Conservation (phyloP, 2,888 invertebrate genomes). For the Megamerina dolium region DNA sequence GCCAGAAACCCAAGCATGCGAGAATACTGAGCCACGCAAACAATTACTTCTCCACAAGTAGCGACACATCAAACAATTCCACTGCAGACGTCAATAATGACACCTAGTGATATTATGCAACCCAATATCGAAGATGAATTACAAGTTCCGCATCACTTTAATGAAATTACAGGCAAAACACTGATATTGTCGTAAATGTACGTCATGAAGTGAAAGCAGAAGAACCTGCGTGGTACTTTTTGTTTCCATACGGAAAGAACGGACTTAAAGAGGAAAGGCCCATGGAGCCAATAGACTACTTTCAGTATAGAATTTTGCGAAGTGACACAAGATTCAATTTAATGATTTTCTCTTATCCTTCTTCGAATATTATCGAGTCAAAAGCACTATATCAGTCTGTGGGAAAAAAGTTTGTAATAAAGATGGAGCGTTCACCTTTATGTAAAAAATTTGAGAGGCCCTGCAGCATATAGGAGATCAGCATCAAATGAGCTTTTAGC, state of each 20-base stretch:
- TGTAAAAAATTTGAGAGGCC: slow-evolving; percentile 26
- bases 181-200: neutral
- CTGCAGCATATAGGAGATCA: slow-evolving; percentile 23
- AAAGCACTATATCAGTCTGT: slow-evolving; percentile 7
- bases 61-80: neutral
- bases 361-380: slow-evolving; percentile 7
- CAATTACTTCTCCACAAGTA: too few species aligned
- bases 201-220: neutral
- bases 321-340: slow-evolving; percentile 1
- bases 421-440: slow-evolving; percentile 24
- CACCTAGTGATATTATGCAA: neutral
- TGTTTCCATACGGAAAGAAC: neutral
- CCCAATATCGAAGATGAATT: neutral
- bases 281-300: neutral
- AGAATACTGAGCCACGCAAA: too few species aligned
- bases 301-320: neutral
- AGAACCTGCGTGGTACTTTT: neutral
- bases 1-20: slow-evolving; percentile 3
- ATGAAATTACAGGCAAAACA: neutral
- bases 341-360: neutral
- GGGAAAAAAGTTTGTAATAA: slow-evolving; percentile 6
- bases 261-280: too few species aligned
- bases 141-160: neutral
- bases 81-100: neutral
- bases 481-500: slow-evolving; percentile 27